Base-by-base conservation (phyloP, 2,888 invertebrate genomes). In the Schizaphis graminum region DNA sequence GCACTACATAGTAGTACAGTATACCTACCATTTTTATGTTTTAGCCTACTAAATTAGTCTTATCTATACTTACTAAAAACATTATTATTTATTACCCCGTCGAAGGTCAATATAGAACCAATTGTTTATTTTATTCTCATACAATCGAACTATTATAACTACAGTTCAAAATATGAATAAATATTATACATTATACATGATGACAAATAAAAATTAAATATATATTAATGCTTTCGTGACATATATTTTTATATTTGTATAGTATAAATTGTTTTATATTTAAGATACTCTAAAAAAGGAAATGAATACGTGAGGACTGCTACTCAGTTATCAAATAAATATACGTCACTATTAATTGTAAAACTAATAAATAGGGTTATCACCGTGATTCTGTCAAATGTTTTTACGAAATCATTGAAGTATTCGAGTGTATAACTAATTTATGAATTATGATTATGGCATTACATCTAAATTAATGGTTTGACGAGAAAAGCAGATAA, bases 331-430 rank as follows among this genome's bases (percentile, higher is more conserved):
- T 87, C 92, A 87, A 92, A 92, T 49, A 86, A 67, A 87, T 67
- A 47, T 49, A 67, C 92, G 67, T 92, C 87, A 92, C 67, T 87
- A 87, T 61, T 49, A 35, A 86, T 87, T 61, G 47, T 92, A 87
- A 47, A 35, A 35, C 49, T 87, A 92, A 92, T 92, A 92, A 86
- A 92, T 87, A 87, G 41, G 86, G 92, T 87, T 92, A 92, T 92
- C 92, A 67, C 35, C 49, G 49, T 35, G 61, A n/a, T 44, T 86
- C 85, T 49, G 61, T 87, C 49, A 87, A 67, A 86, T 56, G 86
- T 61, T 61, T 91, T 35, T 16, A 87, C 49, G 47, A 67, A 87
- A 92, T 49, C 26, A 44, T 92, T 35, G 21, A 47, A 67, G 53
- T 88, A n/a, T 77, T 77, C 11, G 21, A 67, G n/a, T 91, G 53